These are phyloP conservation scores for Acanthaster planci DNA, from an alignment of 35 echinoderm and acorn worm genomes.

Conservation along the genomic window DNA sequence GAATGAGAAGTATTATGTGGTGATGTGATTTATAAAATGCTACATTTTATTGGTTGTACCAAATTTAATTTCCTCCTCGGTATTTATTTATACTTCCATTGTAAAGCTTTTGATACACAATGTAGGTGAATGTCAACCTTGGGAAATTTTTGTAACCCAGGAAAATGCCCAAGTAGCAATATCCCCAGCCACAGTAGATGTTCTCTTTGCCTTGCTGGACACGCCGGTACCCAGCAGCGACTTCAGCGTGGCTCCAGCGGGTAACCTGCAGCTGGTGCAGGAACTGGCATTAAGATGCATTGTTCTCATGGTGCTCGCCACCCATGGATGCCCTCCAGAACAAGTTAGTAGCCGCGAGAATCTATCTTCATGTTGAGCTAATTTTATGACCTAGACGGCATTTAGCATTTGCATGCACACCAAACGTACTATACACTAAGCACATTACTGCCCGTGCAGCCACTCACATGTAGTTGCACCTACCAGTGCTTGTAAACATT, in stretches of 20 bases:
- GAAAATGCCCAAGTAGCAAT: conserved; percentile 75
- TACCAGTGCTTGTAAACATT: too few species aligned
- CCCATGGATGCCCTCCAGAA: conserved; percentile 66
- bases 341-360: conserved; percentile 47
- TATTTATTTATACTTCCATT: too few species aligned
- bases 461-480: background rate
- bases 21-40: too few species aligned
- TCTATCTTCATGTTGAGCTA: background rate
- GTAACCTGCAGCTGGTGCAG: conserved; percentile 37
- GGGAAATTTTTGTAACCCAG: conserved; percentile 15
- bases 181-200: conserved; percentile 68
- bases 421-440: background rate
- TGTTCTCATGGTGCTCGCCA: conserved; percentile 66
- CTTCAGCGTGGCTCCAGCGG: background rate
- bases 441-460: background rate
- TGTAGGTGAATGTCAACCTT: too few species aligned
- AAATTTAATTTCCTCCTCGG: too few species aligned
- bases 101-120: background rate
- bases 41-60: too few species aligned
- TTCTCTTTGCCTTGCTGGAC: conserved; percentile 56
- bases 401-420: background rate
- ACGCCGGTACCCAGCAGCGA: conserved; percentile 20
- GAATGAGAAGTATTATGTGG: too few species aligned
- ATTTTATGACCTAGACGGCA: background rate
- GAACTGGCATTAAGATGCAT: conserved; percentile 70